Evolutionary conservation across 2,113 vertebrate genomes (phyloP), one percentile per base, ranked within the genome.

Genomic region (Nyctereutes procyonoides): DNA sequence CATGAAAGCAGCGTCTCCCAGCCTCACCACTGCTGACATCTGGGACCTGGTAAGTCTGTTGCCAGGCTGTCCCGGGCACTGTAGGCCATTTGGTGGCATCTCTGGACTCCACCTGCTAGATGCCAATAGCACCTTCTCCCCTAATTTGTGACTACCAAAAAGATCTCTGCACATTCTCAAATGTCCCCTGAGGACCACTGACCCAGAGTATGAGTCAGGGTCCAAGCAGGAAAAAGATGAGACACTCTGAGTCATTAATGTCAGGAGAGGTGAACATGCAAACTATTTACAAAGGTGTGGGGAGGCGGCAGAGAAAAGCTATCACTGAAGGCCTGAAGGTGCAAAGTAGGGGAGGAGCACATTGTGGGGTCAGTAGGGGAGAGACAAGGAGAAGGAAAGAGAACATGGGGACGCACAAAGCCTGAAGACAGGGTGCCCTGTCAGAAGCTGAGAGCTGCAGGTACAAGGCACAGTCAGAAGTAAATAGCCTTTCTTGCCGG

Each of bases 381-480:
- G n/a, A 15, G 4, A 8, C 24, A 55, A 4, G 0, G 38, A 43
- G 79, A 32, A 30, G 17, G 43, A 58, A 16, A 4, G 24, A 38
- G 10, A 14, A 14, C 5, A 16, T 2, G 13, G 2, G 48, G 22
- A 17, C 1, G 2, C 13, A 28, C 9, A 62, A 17, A 43, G 13
- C 74, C 73, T 16, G 10, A 0, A 62, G 26, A 12, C 9, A 86
- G 15, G 19, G 6, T 4, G 16, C 9, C 12, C 55, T 12, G 1
- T 19, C 26, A 51, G 32, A 17, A 53, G 24, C 30, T 14, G 43
- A n/a, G 53, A 38, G n/a, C 19, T 13, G 32, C 28, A 71, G 69
- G 35, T 48, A 74, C 24, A 77, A 22, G 4, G 5, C 24, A 10
- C 5, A 12, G 4, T 28, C 51, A 63, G 28, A 62, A 88, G 32